Conservation (phyloP, 2,888 invertebrate genomes). For the Spodoptera picta region DNA sequence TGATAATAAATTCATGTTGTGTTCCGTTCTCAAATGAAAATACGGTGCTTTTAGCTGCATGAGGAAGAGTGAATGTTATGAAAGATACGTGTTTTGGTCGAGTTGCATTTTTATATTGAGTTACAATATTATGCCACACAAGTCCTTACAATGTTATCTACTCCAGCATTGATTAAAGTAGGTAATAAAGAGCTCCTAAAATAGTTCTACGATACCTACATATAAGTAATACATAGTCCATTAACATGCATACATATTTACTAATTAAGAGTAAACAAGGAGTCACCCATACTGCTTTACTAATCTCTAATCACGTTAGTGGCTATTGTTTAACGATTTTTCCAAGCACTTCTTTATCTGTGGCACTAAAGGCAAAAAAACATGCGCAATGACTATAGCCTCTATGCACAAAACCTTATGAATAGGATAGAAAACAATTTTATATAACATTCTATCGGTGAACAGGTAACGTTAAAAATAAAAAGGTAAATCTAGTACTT, state of each 20-base stretch:
- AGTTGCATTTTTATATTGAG: constrained; percentile 14
- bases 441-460: too few species aligned
- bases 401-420: too few species aligned
- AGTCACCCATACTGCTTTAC: constrained; percentile 1
- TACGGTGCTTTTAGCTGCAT: constrained; percentile 19
- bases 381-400: too few species aligned
- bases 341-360: not conserved
- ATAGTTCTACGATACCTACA: too few species aligned
- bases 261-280: not conserved
- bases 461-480: not conserved
- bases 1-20: constrained; percentile 62
- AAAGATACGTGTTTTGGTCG: not conserved
- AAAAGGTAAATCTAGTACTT: not conserved
- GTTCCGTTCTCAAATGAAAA: constrained; percentile 33
- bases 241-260: not conserved
- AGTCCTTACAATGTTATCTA: not conserved
- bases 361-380: too few species aligned
- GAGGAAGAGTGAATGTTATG: constrained; percentile 14
- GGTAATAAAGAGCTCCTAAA: too few species aligned
- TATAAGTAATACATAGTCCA: not conserved
- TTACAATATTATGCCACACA: not conserved
- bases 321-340: not conserved
- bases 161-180: too few species aligned
- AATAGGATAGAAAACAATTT: too few species aligned
- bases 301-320: not conserved